These are phyloP conservation scores for Dallia pectoralis DNA, from an alignment of 2,797 vertebrate genomes.

Conservation along the genomic window DNA sequence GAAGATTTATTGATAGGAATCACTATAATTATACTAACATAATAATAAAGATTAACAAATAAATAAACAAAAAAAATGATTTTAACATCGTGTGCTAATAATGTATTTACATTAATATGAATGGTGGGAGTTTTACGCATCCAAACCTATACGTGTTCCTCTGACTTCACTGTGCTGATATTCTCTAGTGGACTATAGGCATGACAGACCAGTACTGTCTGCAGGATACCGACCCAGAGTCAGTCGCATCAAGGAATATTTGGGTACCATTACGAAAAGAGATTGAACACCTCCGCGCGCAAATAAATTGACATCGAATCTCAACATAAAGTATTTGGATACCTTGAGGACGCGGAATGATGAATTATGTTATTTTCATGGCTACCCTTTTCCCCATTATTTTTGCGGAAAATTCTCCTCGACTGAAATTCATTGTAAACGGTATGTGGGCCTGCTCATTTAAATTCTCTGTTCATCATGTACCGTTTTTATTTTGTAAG, in stretches of 20 bases:
- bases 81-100: too few relatives aligned
- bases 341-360: constrained; percentile 41
- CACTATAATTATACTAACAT: too few relatives aligned
- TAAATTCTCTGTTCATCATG: neutral
- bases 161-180: constrained; percentile 33
- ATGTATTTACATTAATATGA: too few relatives aligned
- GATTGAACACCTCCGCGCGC: neutral
- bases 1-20: too few relatives aligned
- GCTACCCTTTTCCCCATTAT: constrained; percentile 60
- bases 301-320: neutral
- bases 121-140: too few relatives aligned
- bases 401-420: constrained; percentile 69
- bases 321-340: neutral
- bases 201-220: constrained; percentile 24
- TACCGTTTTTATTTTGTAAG: neutral
- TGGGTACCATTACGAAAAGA: neutral
- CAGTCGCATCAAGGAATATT: constrained; percentile 24
- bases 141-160: too few relatives aligned
- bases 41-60: too few relatives aligned
- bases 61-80: too few relatives aligned
- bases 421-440: constrained; percentile 78
- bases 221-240: constrained; percentile 38
- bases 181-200: constrained; percentile 50
- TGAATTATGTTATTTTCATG: constrained; percentile 63
- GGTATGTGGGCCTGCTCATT: constrained; percentile 58